Evolutionary conservation across 2,797 vertebrate species (phyloP).

Genomic region (Urophycis tenuis): DNA sequence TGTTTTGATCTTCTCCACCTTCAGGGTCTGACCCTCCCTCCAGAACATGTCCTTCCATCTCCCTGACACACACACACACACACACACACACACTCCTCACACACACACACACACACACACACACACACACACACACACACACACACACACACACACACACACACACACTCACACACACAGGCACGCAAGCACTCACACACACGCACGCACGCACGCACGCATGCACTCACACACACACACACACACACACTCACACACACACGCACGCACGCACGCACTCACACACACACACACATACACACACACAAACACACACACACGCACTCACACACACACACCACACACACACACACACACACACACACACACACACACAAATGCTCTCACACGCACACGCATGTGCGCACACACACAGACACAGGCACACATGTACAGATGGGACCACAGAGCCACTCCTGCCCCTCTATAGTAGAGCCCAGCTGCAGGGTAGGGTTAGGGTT

Average conservation of each 20-base stretch:
- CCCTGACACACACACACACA: neutral
- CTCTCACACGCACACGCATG: too few relatives aligned
- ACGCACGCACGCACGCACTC: neutral
- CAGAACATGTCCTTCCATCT: neutral
- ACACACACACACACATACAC: too few relatives aligned
- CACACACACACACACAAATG: neutral
- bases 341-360: neutral
- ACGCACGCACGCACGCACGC: neutral
- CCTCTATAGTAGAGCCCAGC: slow-evolving; percentile 44
- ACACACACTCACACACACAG: neutral
- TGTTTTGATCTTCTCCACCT: neutral
- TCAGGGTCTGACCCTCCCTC: neutral
- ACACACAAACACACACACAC: neutral
- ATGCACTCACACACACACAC: slow-evolving; percentile 1
- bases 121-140: neutral
- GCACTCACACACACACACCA: too few relatives aligned
- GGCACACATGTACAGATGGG: too few relatives aligned
- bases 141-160: neutral
- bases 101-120: too few relatives aligned
- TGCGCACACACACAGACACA: too few relatives aligned
- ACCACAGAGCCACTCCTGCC: slow-evolving; percentile 5
- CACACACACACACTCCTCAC: too few relatives aligned
- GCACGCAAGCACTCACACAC: neutral
- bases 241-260: neutral
- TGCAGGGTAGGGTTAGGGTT: too few relatives aligned